Evolutionary conservation across 2,888 invertebrate genomes (phyloP), one percentile per base, ranked within the genome.

Genomic region (Conomelus anceps): DNA sequence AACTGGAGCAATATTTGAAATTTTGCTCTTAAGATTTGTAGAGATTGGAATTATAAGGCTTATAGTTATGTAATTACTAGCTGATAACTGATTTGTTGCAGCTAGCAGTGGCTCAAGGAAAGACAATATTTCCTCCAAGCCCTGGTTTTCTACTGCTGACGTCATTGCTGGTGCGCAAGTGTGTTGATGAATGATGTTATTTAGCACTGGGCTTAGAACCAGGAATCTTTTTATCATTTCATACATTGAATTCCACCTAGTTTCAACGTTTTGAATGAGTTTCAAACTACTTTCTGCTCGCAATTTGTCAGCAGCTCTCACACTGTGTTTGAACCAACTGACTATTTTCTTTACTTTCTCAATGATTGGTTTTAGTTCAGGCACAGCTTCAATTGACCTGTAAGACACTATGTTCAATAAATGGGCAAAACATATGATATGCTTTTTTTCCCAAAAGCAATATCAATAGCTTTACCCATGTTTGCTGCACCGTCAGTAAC

Each of bases 361-460:
- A 26, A 26, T 26, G 26, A 26, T 4, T 26, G 26, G 26, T 4
- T 26, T 26, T 26, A 26, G 4, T 9, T 88, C 23, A 88, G 90
- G 91, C 0, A 91, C 85, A 86, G 90, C 90, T 22, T 63, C 22
- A 22, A 89, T n/a, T 1, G 89, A 26, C 6, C 89, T 34, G n/a
- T 92, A 92, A 89, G 92, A 92, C 0, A 92, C 92, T 84, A 92
- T 92, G 91, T 93, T 92, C 26, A 93, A 89, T 7, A 92, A 92
- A 89, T 93, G 92, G 9, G 92, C 93, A 91, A 92, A 93, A 89
- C 92, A 93, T 41, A 92, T 91, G 17, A 92, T 91, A 90, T 92
- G 92, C 90, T 91, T 92, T 90, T 88, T 84, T 91, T 91, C 7
- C 92, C 92, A 91, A 92, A 92, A n/a, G 92, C 91, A n/a, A 92